Evolutionary conservation across 2,888 invertebrate genomes (phyloP).

Genomic region (Cheilosia pagana): DNA sequence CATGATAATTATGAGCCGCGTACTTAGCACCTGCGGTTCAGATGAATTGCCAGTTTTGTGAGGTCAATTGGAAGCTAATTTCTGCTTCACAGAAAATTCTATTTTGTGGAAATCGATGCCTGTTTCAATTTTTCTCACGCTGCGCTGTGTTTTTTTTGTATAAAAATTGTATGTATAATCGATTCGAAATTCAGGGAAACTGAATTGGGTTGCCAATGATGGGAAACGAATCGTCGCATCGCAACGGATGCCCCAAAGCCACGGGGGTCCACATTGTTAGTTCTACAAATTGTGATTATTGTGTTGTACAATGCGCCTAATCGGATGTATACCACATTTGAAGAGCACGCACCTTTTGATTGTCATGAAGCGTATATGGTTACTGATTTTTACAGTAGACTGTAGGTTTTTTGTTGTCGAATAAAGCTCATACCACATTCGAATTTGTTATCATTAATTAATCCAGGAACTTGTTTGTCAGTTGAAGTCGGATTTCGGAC

Average conservation of each 20-base stretch:
- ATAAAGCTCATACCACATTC: too few relatives aligned
- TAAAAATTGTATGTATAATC: constrained; percentile 40
- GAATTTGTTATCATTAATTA: too few relatives aligned
- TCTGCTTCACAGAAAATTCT: constrained; percentile 19
- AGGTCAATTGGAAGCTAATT: constrained; percentile 63
- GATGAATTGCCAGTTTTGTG: constrained; percentile 33
- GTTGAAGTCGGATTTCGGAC: too few relatives aligned
- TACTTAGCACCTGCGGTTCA: constrained; percentile 49
- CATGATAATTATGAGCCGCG: constrained; percentile 32
- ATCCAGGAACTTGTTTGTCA: too few relatives aligned
- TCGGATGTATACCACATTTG: constrained; percentile 27
- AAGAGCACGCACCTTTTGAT: constrained; percentile 20
- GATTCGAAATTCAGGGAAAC: background rate
- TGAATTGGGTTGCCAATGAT: constrained; percentile 38
- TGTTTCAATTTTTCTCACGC: constrained; percentile 23
- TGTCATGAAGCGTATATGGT: constrained; percentile 16
- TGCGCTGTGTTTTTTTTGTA: background rate
- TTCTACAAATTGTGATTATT: constrained; percentile 27
- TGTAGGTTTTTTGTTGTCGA: too few relatives aligned
- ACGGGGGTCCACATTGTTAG: constrained; percentile 26
- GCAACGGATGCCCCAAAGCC: constrained; percentile 35
- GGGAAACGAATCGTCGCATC: constrained; percentile 31
- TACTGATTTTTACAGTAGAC: too few relatives aligned
- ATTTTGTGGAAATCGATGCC: constrained; percentile 21
- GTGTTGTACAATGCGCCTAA: constrained; percentile 25